Conservation (phyloP, 35 echinoderm and acorn worm genomes). For the Lytechinus pictus region DNA sequence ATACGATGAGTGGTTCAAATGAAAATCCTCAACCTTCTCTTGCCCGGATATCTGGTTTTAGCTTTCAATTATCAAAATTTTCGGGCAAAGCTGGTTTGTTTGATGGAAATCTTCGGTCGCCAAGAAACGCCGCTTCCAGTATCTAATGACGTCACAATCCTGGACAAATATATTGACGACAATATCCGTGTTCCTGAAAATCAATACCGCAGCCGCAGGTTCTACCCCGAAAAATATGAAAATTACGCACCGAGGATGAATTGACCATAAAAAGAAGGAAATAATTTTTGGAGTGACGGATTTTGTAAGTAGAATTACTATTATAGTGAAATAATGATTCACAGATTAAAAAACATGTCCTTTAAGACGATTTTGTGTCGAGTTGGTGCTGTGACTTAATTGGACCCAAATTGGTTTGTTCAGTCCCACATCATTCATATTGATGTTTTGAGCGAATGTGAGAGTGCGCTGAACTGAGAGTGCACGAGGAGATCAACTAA, state of each 20-base stretch:
- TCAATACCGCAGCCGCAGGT: neutral
- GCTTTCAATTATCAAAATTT: too few species aligned
- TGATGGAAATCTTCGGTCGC: neutral
- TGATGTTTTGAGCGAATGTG: too few species aligned
- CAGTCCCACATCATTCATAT: neutral
- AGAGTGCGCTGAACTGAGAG: too few species aligned
- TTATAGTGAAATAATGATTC: neutral
- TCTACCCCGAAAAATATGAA: neutral
- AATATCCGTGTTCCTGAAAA: too few species aligned
- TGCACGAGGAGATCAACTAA: too few species aligned
- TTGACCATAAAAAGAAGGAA: neutral
- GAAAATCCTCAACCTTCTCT: too few species aligned
- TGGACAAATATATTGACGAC: too few species aligned
- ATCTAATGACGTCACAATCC: neutral
- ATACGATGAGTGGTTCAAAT: too few species aligned
- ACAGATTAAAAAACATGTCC: neutral
- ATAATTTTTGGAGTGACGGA: neutral
- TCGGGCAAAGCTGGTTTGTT: neutral
- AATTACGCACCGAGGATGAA: neutral
- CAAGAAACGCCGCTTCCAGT: neutral
- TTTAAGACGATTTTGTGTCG: neutral
- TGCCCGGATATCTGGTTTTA: too few species aligned
- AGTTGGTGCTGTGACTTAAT: neutral
- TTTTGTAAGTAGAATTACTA: neutral
- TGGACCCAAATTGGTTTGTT: neutral